Conservation (phyloP, 1,140 invertebrate genomes). For the Cherax destructor region DNA sequence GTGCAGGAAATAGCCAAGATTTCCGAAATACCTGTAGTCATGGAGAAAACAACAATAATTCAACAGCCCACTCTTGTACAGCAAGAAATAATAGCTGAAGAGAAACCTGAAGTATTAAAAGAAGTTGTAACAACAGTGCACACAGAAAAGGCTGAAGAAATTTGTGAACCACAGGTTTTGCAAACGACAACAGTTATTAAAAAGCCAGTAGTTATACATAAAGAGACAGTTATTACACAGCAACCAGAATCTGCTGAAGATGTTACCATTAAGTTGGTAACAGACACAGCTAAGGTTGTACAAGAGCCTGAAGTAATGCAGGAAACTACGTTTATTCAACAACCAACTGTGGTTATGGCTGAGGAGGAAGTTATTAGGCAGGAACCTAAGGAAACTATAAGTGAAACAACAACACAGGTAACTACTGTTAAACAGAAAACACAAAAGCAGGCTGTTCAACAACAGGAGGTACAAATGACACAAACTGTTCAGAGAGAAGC, state of each 20-base stretch:
- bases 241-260: constrained; percentile 29
- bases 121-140: constrained; percentile 28
- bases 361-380: background rate
- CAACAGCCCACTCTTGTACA: constrained; percentile 36
- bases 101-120: constrained; percentile 24
- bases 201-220: constrained; percentile 34
- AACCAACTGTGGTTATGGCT: constrained; percentile 13
- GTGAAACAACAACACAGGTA: constrained; percentile 48
- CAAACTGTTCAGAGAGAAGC: constrained; percentile 43
- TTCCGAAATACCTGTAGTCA: constrained; percentile 17
- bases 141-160: constrained; percentile 7
- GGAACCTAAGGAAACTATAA: constrained; percentile 54
- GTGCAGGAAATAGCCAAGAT: constrained; percentile 28
- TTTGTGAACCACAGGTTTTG: constrained; percentile 2
- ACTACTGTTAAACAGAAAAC: constrained; percentile 51
- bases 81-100: constrained; percentile 41
- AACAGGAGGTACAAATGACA: constrained; percentile 18
- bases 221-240: constrained; percentile 27
- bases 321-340: constrained; percentile 1
- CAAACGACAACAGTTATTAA: constrained; percentile 18
- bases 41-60: constrained; percentile 13
- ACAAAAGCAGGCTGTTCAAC: constrained; percentile 32
- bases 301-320: constrained; percentile 41
- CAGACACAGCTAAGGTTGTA: constrained; percentile 19
- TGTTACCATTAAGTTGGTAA: constrained; percentile 20